These are phyloP conservation scores for Chamaetylas fuelleborni DNA, from an alignment of 2,113 vertebrate species.

Conservation along the genomic window DNA sequence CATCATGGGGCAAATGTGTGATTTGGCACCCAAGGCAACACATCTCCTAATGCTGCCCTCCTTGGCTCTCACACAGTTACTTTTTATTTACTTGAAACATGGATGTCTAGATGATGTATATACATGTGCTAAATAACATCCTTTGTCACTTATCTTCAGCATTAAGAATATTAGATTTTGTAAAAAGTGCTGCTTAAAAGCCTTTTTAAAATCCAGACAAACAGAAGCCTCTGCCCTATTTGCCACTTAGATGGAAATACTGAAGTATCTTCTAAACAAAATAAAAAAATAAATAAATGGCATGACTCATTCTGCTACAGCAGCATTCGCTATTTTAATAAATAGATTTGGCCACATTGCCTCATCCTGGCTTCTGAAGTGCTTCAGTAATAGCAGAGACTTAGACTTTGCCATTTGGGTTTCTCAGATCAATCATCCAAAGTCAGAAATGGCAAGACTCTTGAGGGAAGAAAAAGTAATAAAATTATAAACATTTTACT, in stretches of 20 bases:
- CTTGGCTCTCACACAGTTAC: background rate
- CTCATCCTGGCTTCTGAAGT: slow-evolving; percentile 79
- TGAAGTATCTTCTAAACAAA: slow-evolving; percentile 30
- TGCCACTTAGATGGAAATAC: background rate
- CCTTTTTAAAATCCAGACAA: slow-evolving; percentile 52
- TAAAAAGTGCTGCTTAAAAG: slow-evolving; percentile 53
- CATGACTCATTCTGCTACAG: slow-evolving; percentile 74
- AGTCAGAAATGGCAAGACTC: slow-evolving; percentile 65
- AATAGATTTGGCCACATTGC: slow-evolving; percentile 75
- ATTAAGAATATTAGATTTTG: slow-evolving; percentile 42
- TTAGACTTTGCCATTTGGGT: slow-evolving; percentile 73
- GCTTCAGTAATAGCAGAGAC: slow-evolving; percentile 78
- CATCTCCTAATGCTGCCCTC: background rate
- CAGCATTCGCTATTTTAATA: slow-evolving; percentile 64
- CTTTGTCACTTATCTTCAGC: slow-evolving; percentile 23
- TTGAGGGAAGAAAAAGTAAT: slow-evolving; percentile 50
- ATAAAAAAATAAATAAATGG: background rate
- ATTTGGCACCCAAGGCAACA: background rate
- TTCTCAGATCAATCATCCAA: slow-evolving; percentile 79
- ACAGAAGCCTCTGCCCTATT: background rate
- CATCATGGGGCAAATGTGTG: background rate
- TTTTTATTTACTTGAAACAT: slow-evolving; percentile 8
- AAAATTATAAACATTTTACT: slow-evolving; percentile 29
- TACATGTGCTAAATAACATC: slow-evolving; percentile 15
- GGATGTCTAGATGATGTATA: slow-evolving; percentile 36